phyloP scores from a whole-genome alignment of 2,113 vertebrate genomes.

The Chaenogobius annularis region DNA sequence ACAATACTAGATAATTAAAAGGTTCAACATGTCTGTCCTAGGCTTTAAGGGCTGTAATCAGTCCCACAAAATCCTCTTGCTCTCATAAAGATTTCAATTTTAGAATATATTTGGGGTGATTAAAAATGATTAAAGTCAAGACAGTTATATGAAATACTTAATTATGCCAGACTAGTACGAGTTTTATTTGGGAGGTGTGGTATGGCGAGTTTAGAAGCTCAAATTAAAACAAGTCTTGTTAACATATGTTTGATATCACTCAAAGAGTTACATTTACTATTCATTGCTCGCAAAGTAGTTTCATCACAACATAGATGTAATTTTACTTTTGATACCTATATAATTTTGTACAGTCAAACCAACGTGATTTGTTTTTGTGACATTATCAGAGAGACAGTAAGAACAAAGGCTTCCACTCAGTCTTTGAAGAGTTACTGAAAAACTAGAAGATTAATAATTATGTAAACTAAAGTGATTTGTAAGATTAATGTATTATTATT shows the following conservation, averaged over 20 bases:
- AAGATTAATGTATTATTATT: background rate
- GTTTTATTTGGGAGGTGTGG: constrained; percentile 76
- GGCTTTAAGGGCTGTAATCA: constrained; percentile 67
- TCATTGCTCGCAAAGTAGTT: too few relatives aligned
- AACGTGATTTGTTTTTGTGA: background rate
- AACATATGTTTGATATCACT: constrained; percentile 71
- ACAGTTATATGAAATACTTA: constrained; percentile 77
- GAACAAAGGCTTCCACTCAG: background rate
- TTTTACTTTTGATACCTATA: too few relatives aligned
- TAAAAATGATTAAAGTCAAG: constrained; percentile 76
- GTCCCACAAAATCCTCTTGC: constrained; percentile 73
- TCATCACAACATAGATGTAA: background rate
- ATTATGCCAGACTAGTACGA: constrained; percentile 74
- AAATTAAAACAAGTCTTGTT: constrained; percentile 59
- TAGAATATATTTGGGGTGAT: constrained; percentile 78
- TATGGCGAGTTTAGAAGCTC: constrained; percentile 57
- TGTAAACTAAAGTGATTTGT: background rate
- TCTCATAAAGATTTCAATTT: constrained; percentile 78
- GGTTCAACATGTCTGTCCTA: constrained; percentile 72
- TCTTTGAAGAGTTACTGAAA: background rate
- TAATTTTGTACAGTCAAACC: background rate
- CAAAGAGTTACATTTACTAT: constrained; percentile 7
- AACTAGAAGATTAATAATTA: background rate
- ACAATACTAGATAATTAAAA: constrained; percentile 75
- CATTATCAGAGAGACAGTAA: background rate